Evolutionary conservation across 2,113 vertebrate genomes (phyloP), one percentile per base, ranked within the genome.

Genomic region (Coryphaenoides rupestris): DNA sequence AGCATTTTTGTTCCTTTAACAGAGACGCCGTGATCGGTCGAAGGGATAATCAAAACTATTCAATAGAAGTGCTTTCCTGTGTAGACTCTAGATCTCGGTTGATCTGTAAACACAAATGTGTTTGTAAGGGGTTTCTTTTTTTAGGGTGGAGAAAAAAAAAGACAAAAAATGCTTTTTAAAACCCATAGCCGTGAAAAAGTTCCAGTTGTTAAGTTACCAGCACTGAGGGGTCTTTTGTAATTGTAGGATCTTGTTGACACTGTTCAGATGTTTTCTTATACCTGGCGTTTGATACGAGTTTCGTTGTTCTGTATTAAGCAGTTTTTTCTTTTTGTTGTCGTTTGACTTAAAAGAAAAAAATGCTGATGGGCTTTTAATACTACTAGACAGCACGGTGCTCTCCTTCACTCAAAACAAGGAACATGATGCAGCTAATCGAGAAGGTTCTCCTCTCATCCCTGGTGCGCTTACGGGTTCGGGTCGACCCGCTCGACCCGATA

Each of bases 401-500:
- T 90, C 85, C 83, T 90, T 83, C 86, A 90, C 88, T 85, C 88
- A 83, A 89, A 89, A 90, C 78, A 81, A 87, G 86, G 88, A 91
- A 74, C 80, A 84, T 78, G 89, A 84, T 78, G 89, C 89, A 91
- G 88, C 87, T 91, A 89, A n/a, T 86, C 69, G 74, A 78, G 74
- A 82, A 87, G 76, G 72, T 26, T 40, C 46, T 45, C 54, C 66
- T 80, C 71, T 85, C 70, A 72, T 70, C 66, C 84, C 64, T 75
- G 76, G 60, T 75, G 33, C 83, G 71, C 81, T 78, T 80, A 72
- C 73, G 47, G 72, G 67, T 72, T 83, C 72, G 66, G 81, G n/a
- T n/a, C 70, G 62, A 78, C 72, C n/a, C n/a, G 70, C 63, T 76
- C 72, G 72, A 62, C 66, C 61, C 72, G n/a, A n/a, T n/a, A 55